Conservation (phyloP, 2,113 vertebrate genomes). For the Cyphomyrus discorhynchus region DNA sequence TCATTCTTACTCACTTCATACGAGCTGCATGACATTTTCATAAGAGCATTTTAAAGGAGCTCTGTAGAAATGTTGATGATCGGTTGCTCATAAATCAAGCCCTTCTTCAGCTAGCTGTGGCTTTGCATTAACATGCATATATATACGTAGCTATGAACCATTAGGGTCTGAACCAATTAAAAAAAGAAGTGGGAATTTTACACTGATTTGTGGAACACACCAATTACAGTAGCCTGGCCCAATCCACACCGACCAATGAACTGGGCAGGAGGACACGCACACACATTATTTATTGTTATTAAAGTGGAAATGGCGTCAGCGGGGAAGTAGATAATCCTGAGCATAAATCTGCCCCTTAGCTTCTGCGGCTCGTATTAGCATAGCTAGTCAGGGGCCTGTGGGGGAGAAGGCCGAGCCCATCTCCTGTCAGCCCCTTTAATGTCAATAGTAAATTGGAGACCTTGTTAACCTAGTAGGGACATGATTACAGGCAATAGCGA, state of each 20-base stretch:
- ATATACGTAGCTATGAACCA: conserved; percentile 35
- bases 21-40: not conserved
- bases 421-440: conserved; percentile 66
- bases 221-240: conserved; percentile 36
- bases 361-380: conserved; percentile 61
- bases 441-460: conserved; percentile 80
- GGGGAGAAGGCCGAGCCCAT: conserved; percentile 53
- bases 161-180: conserved; percentile 54
- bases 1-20: conserved; percentile 3
- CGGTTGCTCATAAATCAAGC: conserved; percentile 2
- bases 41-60: conserved; percentile 4
- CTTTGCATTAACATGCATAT: not conserved
- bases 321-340: conserved; percentile 46
- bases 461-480: conserved; percentile 65
- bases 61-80: conserved; percentile 6
- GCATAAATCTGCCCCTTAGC: conserved; percentile 55
- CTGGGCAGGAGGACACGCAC: not conserved
- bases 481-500: conserved; percentile 62
- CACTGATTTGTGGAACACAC: conserved; percentile 41
- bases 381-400: conserved; percentile 59
- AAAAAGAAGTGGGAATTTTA: conserved; percentile 8
- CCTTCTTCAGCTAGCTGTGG: conserved; percentile 38
- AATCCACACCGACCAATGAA: not conserved
- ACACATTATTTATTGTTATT: conserved; percentile 56
- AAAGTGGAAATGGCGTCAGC: conserved; percentile 29